phyloP scores from a whole-genome alignment of 2,888 invertebrate species.

The Heliconius ismenius region DNA sequence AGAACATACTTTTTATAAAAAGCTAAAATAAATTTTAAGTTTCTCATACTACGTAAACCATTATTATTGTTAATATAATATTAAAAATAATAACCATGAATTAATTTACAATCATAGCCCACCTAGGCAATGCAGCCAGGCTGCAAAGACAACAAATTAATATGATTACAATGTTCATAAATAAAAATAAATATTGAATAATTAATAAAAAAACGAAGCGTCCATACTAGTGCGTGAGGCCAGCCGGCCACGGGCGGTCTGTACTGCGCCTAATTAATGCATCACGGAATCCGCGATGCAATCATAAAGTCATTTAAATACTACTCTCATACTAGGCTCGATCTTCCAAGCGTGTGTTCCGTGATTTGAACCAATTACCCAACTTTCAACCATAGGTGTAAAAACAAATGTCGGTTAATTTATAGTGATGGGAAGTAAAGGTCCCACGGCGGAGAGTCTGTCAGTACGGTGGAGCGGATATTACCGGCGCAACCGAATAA shows the following conservation, averaged over 20 bases:
- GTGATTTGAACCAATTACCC: conserved; percentile 26
- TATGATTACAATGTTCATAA: neutral
- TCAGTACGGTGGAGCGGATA: conserved; percentile 24
- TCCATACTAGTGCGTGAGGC: conserved; percentile 17
- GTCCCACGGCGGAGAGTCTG: conserved; percentile 27
- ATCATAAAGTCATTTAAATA: conserved; percentile 16
- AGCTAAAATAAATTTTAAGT: neutral
- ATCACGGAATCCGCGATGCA: conserved; percentile 24
- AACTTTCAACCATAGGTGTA: conserved; percentile 5
- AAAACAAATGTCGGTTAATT: conserved; percentile 20
- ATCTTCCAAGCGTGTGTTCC: conserved; percentile 10
- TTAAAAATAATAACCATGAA: neutral
- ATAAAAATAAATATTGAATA: conserved; percentile 21
- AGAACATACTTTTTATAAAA: neutral
- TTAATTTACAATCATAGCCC: neutral
- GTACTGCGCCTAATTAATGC: conserved; percentile 39
- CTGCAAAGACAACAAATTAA: conserved; percentile 18
- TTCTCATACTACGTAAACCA: neutral
- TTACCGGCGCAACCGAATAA: conserved; percentile 31
- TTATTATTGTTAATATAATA: neutral
- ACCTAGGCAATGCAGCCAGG: neutral
- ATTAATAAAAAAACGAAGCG: conserved; percentile 19
- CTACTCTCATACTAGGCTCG: neutral
- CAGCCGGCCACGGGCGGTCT: conserved; percentile 37
- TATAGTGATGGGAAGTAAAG: conserved; percentile 24